These are phyloP conservation scores for Brachyopa scutellaris DNA, from an alignment of 2,888 invertebrate genomes.

Conservation along the genomic window DNA sequence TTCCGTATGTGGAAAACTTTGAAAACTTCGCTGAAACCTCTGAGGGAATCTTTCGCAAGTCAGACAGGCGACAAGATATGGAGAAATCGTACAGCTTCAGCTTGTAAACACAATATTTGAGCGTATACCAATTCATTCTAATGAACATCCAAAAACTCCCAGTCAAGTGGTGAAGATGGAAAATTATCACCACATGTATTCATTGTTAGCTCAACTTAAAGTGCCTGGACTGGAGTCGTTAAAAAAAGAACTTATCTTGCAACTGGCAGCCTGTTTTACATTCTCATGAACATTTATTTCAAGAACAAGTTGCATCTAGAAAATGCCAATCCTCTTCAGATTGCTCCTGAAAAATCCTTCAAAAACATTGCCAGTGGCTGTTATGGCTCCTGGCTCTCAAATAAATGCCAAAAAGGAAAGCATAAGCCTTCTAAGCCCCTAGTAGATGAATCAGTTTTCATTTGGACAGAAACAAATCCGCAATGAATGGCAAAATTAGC, in stretches of 20 bases:
- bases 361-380: no score
- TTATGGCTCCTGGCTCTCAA: no score
- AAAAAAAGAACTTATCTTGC: slow-evolving; percentile 94
- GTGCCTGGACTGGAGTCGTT: slow-evolving; percentile 93
- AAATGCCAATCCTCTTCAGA: no score
- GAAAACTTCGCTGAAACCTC: slow-evolving; percentile 94
- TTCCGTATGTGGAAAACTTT: slow-evolving; percentile 94
- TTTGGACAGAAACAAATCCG: slow-evolving; percentile 1
- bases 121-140: slow-evolving; percentile 89
- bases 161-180: slow-evolving; percentile 96
- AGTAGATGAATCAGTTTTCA: slow-evolving; percentile 1
- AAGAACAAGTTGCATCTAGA: no score
- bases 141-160: slow-evolving; percentile 95
- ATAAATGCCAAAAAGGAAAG: no score
- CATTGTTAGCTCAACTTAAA: slow-evolving; percentile 93
- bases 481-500: slow-evolving; percentile 52
- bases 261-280: no score
- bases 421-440: no score
- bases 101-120: slow-evolving; percentile 92
- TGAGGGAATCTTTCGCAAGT: slow-evolving; percentile 93
- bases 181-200: slow-evolving; percentile 97
- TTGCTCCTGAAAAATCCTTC: no score
- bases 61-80: slow-evolving; percentile 93
- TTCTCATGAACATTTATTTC: no score
- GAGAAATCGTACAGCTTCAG: slow-evolving; percentile 95